Evolutionary conservation across 1,140 invertebrate species (phyloP), one percentile per base, ranked within the genome.

Genomic region (Aethina tumida): DNA sequence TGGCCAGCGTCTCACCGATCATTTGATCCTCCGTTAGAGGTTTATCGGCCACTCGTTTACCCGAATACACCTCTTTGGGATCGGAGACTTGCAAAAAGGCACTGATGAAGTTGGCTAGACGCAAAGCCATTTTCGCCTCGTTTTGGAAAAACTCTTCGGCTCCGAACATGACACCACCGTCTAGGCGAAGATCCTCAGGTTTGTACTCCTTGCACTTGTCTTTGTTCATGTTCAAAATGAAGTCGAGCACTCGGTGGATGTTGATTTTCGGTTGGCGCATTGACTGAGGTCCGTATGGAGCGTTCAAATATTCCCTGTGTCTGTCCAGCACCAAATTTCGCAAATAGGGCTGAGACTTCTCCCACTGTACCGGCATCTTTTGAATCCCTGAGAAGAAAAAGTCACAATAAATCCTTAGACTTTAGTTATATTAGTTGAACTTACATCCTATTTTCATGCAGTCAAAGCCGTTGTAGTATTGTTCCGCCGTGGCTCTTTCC

Each of bases 101-200:
- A 57, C 88, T 92, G 31, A 96, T 82, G 58, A 97, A 97, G 61
- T 98, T 96, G 0, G 94, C 85, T 34, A 97, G 67, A 35, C 94
- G 71, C 5, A 95, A 69, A 1, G 93, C 95, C 79, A 94, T 95
- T 63, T 91, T 84, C 3, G 93, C 94, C 69, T 96, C 87, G 56
- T 93, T 92, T 55, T 89, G 81, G 58, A 93, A 93, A 60, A 91
- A 91, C 39, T 83, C 77, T 46, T 90, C 75, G 1, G 83, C 83
- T 1, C 91, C 92, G 59, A 68, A 91, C 18, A 77, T 76, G 29
- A 94, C 76, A 59, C 94, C 89, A 4, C 91, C 89, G 35, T 76
- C 75, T 20, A 95, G 58, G 37, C 71, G 65, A 28, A 93, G 65
- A 53, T 89, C 77, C 38, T 87, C 71, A 5, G 77, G 71, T 62